Conservation (phyloP, 2,113 vertebrate genomes). For the Mormyrus lacerda region DNA sequence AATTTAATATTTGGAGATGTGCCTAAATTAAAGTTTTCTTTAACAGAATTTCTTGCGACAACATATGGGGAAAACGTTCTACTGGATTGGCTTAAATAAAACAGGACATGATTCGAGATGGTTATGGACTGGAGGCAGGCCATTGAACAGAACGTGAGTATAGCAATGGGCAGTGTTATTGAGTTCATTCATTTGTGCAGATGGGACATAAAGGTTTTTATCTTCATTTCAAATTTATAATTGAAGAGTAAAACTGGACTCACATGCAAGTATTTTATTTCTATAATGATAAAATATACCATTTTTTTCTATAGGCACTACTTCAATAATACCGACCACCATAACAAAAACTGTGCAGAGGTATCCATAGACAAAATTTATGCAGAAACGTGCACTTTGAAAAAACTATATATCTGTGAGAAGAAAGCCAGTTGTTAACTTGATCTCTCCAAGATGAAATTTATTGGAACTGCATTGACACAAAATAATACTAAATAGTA, state of each 20-base stretch:
- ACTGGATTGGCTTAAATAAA: slow-evolving; percentile 14
- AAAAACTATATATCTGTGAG: slow-evolving; percentile 1
- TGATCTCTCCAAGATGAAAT: neutral
- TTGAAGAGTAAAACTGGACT: neutral
- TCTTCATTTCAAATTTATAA: neutral
- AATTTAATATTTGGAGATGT: neutral
- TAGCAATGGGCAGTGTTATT: neutral
- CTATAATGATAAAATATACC: neutral
- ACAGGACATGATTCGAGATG: neutral
- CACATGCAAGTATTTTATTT: neutral
- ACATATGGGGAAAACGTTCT: neutral
- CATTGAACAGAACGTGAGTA: neutral
- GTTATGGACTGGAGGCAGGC: slow-evolving; percentile 2
- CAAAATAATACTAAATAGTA: no score
- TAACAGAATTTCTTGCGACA: slow-evolving; percentile 7
- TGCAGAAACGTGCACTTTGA: neutral
- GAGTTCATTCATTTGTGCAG: neutral
- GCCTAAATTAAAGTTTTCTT: neutral
- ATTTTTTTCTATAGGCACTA: slow-evolving; percentile 2
- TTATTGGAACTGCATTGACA: neutral
- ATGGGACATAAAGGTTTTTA: neutral
- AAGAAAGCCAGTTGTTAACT: neutral
- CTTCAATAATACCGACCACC: slow-evolving; percentile 7
- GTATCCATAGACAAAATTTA: neutral
- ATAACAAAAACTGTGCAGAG: neutral